Evolutionary conservation across 2,113 vertebrate genomes (phyloP).

Genomic region (Syngnathus typhle): DNA sequence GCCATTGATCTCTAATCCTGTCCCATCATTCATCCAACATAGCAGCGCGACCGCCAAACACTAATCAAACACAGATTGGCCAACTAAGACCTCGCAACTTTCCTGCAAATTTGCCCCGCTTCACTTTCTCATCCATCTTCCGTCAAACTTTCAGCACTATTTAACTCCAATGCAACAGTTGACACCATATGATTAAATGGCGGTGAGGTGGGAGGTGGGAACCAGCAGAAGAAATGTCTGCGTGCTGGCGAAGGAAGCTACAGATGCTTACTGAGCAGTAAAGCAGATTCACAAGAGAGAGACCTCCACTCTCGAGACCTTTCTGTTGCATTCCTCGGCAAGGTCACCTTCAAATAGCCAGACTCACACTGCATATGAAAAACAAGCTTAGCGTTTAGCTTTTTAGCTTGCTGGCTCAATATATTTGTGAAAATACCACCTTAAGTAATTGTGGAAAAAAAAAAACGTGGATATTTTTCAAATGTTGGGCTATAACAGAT

Average conservation of each 20-base stretch:
- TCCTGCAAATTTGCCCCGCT: slow-evolving; percentile 40
- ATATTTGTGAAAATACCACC: not conserved
- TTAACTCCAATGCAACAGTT: slow-evolving; percentile 43
- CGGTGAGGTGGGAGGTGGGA: not conserved
- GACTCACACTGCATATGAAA: slow-evolving; percentile 11
- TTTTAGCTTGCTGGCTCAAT: not conserved
- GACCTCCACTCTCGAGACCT: slow-evolving; percentile 22
- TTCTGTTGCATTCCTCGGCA: slow-evolving; percentile 46
- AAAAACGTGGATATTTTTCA: slow-evolving; percentile 31
- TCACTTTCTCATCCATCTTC: slow-evolving; percentile 57
- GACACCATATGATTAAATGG: slow-evolving; percentile 18
- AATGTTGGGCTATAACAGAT: slow-evolving; percentile 12
- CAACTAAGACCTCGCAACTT: slow-evolving; percentile 29
- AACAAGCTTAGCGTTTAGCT: not conserved
- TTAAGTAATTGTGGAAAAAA: not conserved
- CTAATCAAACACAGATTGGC: slow-evolving; percentile 57
- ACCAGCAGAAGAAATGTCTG: slow-evolving; percentile 16
- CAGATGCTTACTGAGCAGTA: slow-evolving; percentile 40
- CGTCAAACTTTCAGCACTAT: slow-evolving; percentile 49
- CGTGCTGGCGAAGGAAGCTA: slow-evolving; percentile 20
- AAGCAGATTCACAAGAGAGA: slow-evolving; percentile 49
- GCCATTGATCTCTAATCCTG: slow-evolving; percentile 31
- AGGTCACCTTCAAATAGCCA: slow-evolving; percentile 58
- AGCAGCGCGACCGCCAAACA: slow-evolving; percentile 29
- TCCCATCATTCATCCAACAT: slow-evolving; percentile 46